Base-by-base conservation (phyloP, 1,140 invertebrate genomes). In the Hirudo medicinalis region DNA sequence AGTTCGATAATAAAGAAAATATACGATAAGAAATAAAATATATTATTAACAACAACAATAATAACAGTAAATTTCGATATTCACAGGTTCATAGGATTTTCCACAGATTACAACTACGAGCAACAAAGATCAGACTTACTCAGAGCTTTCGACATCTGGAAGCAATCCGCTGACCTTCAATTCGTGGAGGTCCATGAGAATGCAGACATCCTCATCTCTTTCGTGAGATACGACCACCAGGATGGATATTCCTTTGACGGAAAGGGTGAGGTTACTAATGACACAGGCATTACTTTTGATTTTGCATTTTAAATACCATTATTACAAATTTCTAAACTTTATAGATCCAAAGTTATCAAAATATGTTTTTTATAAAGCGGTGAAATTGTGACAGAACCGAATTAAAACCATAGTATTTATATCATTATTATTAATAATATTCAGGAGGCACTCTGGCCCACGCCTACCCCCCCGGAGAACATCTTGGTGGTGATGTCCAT, bases 401-500 rank as follows among this genome's bases (percentile, higher is more conserved):
- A 36, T 36, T 36, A 36, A 36, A 2, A 36, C 32, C 32, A 36
- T 36, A 36, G 6, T 36, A 36, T 36, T 36, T 3, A 3, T 3
- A 36, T 36, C 2, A 36, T 36, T 36, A 36, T 3, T 63, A 63
- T 68, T 68, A 22, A 0, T 68, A 25, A 9, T 25, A 22, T 36
- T 36, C n/a, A 76, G 91, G 22, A 87, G 87, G 63, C 73, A 82
- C 85, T 84, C 36, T 93, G 88, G 90, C 83, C 19, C 92, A 95
- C 82, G 92, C 91, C 66, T 95, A 93, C 83, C 94, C 92, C 79
- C 91, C 91, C 5, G 73, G 71, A 36, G 43, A 54, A 54, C 54
- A 72, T 13, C 22, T 92, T 32, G 73, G 73, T 53, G 92, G 92
- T 66, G 91, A 95, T 82, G 91, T 91, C 22, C 92, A 96, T 83